Evolutionary conservation across 1,140 invertebrate species (phyloP).

Genomic region (Hylaeus anthracinus): DNA sequence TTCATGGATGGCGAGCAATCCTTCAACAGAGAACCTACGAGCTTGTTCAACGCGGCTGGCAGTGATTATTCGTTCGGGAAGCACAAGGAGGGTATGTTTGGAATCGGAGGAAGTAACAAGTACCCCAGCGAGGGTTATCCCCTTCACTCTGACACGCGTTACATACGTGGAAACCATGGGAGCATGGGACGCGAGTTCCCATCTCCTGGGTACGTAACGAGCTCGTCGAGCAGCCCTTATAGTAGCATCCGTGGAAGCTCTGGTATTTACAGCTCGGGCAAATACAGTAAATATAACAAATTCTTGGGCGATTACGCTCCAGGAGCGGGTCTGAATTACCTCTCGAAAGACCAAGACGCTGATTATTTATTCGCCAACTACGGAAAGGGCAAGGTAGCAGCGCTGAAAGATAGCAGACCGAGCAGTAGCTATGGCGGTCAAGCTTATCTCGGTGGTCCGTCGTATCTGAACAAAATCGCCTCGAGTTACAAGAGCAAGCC

Average conservation of each 20-base stretch:
- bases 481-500: conserved; percentile 44
- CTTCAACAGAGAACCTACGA: not conserved
- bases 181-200: conserved; percentile 4
- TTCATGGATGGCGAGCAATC: conserved; percentile 22
- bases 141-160: conserved; percentile 41
- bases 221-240: not conserved
- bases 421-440: conserved; percentile 28
- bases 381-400: conserved; percentile 50
- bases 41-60: not conserved
- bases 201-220: conserved; percentile 11
- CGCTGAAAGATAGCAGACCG: conserved; percentile 59
- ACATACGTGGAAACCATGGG: conserved; percentile 47
- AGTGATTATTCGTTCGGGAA: conserved; percentile 51
- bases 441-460: conserved; percentile 37
- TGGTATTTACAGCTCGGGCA: conserved; percentile 24
- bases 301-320: conserved; percentile 43
- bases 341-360: conserved; percentile 44
- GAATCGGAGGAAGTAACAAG: conserved; percentile 25
- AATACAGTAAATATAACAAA: conserved; percentile 49
- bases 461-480: conserved; percentile 3
- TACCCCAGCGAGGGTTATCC: conserved; percentile 36
- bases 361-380: conserved; percentile 48
- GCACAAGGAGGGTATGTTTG: conserved; percentile 25
- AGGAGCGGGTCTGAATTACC: conserved; percentile 42
- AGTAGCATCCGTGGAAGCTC: not conserved